Evolutionary conservation across 2,797 vertebrate genomes (phyloP), one percentile per base, ranked within the genome.

Genomic region (Hemitrygon akajei): DNA sequence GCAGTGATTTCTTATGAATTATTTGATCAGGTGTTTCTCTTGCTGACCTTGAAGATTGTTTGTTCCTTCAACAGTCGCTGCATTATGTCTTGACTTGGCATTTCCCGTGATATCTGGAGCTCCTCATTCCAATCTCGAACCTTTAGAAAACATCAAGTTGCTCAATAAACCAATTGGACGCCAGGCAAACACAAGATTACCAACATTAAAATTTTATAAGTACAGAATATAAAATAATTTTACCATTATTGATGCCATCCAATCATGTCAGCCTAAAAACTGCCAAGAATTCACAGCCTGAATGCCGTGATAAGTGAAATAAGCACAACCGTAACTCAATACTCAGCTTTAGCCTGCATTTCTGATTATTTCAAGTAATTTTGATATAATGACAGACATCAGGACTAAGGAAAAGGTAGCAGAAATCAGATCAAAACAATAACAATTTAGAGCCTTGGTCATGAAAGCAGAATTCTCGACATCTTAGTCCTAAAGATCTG

Each of bases 121-220:
- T 97, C 97, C 95, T 97, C 97, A 94, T 98, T 98, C 97, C 97
- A 98, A 94, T 98, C 97, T 94, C 96, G 96, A 93, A 95, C 95
- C 97, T 98, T 84, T 22, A 69, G 18, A 20, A 69, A 16, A 63
- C n/a, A 69, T 34, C 14, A 60, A 86, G 0, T 69, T 16, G 69
- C 66, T 20, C 86, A 66, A 89, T 75, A 10, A 73, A 75, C 30
- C 12, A 82, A 60, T 93, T 27, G 71, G 30, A 34, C 30, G 66
- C 84, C 66, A 91, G 66, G 81, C 37, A 37, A 94, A 93, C 79
- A 91, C 56, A 89, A 5, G 71, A 27, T 27, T 34, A 58, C 58
- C 0, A 20, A 75, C 58, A 77, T 0, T 9, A 20, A 91, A 60
- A 71, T 37, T 82, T 63, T 93, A 30, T 94, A 84, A 93, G 0